A percentile compares a stretch with the other conserved stretches of the same genome.
These are phyloP conservation scores for Macrophya annulata DNA, from an alignment of 2,888 invertebrate genomes.

Conservation along the genomic window DNA sequence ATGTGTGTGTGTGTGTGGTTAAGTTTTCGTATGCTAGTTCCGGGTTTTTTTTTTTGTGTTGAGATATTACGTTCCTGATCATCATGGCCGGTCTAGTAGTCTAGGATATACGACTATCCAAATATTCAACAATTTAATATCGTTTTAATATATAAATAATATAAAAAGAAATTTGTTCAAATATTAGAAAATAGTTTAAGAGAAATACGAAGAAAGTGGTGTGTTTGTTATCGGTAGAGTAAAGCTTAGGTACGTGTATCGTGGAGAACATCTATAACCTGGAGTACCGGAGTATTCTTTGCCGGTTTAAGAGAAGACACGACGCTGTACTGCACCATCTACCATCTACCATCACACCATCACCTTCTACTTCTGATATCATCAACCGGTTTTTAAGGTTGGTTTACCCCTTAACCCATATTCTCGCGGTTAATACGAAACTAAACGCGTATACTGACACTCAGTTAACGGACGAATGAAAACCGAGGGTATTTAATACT, in stretches of 20 bases:
- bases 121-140: not conserved
- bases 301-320: not conserved
- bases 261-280: slow-evolving; percentile 5
- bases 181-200: not conserved
- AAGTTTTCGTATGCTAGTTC: not conserved
- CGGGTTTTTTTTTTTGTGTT: not conserved
- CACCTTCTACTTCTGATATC: slow-evolving; percentile 40
- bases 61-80: not conserved
- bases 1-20: not conserved
- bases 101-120: not conserved
- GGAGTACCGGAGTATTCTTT: slow-evolving; percentile 22
- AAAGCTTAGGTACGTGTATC: not conserved
- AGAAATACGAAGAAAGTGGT: not conserved
- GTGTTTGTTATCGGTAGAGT: not conserved
- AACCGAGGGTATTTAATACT: slow-evolving; percentile 5
- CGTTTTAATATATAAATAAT: not conserved
- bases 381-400: slow-evolving; percentile 55
- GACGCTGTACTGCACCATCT: not conserved
- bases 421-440: slow-evolving; percentile 32
- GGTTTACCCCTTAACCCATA: slow-evolving; percentile 54
- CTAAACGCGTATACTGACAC: not conserved
- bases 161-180: not conserved
- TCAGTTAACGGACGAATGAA: not conserved
- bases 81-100: slow-evolving; percentile 3
- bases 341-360: not conserved